phyloP scores from a whole-genome alignment of 2,888 invertebrate genomes.

The Actias luna region DNA sequence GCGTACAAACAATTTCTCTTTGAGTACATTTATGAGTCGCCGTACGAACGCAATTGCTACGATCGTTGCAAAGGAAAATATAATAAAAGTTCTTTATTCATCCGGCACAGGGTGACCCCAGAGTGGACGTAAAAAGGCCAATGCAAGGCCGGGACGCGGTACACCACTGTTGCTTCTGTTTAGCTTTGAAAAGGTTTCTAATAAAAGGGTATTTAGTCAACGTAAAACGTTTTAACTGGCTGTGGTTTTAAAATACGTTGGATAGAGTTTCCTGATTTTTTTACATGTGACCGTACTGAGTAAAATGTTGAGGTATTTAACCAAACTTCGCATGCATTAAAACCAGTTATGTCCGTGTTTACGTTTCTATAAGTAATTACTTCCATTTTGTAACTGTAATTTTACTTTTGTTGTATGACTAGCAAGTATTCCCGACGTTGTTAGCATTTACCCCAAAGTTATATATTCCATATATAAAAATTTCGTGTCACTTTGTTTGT shows the following conservation, averaged over 20 bases:
- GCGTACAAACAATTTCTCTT: slow-evolving; percentile 15
- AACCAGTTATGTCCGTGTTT: too few species aligned
- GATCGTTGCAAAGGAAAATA: slow-evolving; percentile 13
- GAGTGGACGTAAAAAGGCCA: background rate
- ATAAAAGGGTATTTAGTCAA: too few species aligned
- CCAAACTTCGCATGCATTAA: too few species aligned
- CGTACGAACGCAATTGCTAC: slow-evolving; percentile 10
- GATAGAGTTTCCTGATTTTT: background rate
- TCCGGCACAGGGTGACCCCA: background rate
- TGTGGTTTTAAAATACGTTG: background rate
- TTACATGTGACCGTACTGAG: too few species aligned
- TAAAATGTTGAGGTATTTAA: too few species aligned
- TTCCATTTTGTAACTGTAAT: too few species aligned
- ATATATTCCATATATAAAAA: too few species aligned
- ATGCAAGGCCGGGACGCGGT: background rate
- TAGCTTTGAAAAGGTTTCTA: background rate
- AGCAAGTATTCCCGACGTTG: too few species aligned
- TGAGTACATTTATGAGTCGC: slow-evolving; percentile 15
- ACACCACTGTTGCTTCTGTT: background rate
- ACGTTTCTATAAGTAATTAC: too few species aligned
- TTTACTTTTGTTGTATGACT: too few species aligned
- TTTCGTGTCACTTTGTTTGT: too few species aligned
- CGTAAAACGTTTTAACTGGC: background rate
- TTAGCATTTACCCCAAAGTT: too few species aligned
- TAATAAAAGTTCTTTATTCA: slow-evolving; percentile 18